These are phyloP conservation scores for Esox lucius DNA, from an alignment of 2,797 vertebrate species.

Conservation along the genomic window DNA sequence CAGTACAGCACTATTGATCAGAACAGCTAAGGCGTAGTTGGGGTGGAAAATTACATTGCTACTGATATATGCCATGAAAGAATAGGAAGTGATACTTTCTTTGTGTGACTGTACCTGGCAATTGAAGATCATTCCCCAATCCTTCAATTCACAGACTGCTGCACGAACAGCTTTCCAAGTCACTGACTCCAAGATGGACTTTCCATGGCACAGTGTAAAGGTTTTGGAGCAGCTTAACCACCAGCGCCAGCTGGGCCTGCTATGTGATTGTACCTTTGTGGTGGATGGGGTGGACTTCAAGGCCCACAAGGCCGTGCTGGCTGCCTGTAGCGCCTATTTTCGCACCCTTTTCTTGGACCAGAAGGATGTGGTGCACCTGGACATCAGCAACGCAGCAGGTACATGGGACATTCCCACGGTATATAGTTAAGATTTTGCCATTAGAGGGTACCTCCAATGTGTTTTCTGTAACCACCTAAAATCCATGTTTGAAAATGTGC, in stretches of 20 bases:
- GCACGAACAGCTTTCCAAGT: background rate
- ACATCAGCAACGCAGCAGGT: slow-evolving; percentile 98
- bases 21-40: too few relatives aligned
- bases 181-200: slow-evolving; percentile 82
- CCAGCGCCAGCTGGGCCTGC: slow-evolving; percentile 88
- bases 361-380: slow-evolving; percentile 97
- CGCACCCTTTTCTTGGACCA: slow-evolving; percentile 94
- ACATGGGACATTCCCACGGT: background rate
- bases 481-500: background rate
- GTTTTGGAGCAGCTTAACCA: slow-evolving; percentile 93
- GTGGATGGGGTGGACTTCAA: slow-evolving; percentile 96
- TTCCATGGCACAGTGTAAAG: slow-evolving; percentile 93
- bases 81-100: too few relatives aligned
- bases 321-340: slow-evolving; percentile 96
- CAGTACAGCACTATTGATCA: too few relatives aligned
- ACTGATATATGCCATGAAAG: too few relatives aligned
- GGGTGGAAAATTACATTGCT: too few relatives aligned
- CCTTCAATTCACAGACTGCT: background rate
- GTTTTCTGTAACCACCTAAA: background rate
- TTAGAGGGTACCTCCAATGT: background rate
- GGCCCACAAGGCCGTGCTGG: slow-evolving; percentile 94
- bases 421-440: background rate
- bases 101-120: too few relatives aligned
- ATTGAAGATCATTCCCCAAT: too few relatives aligned
- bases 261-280: slow-evolving; percentile 97